These are phyloP conservation scores for Drosophila ficusphila DNA, from an alignment of 1,140 invertebrate genomes.

Conservation along the genomic window DNA sequence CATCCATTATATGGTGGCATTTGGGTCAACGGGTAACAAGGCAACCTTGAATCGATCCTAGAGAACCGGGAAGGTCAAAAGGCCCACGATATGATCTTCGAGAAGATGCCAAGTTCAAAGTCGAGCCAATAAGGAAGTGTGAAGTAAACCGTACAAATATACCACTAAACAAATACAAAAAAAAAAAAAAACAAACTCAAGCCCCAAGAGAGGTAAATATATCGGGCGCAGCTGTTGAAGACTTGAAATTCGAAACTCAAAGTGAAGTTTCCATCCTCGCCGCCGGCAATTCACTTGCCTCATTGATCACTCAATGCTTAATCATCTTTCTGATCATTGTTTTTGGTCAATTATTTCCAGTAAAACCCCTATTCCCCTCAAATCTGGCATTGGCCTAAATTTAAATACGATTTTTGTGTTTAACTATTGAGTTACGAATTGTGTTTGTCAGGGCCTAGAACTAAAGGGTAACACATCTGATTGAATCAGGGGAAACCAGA, in stretches of 20 bases:
- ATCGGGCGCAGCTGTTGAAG: slow-evolving; percentile 26
- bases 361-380: neutral
- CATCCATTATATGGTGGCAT: slow-evolving; percentile 20
- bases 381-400: slow-evolving; percentile 40
- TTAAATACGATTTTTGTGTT: neutral
- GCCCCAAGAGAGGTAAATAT: slow-evolving; percentile 26
- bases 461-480: neutral
- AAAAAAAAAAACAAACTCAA: neutral
- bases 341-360: slow-evolving; percentile 8
- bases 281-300: slow-evolving; percentile 37
- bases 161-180: slow-evolving; percentile 3
- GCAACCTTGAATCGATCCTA: slow-evolving; percentile 20
- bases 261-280: slow-evolving; percentile 36
- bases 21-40: slow-evolving; percentile 47
- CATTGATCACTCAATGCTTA: slow-evolving; percentile 36
- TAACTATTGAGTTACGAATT: neutral
- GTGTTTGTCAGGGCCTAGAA: slow-evolving; percentile 8
- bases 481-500: neutral
- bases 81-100: slow-evolving; percentile 25
- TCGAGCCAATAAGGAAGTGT: slow-evolving; percentile 54
- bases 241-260: slow-evolving; percentile 21
- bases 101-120: slow-evolving; percentile 62
- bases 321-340: slow-evolving; percentile 17
- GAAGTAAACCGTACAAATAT: slow-evolving; percentile 34
- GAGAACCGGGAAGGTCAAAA: slow-evolving; percentile 44